A percentile compares a stretch with the other conserved stretches of the same genome.
These are phyloP conservation scores for Cepaea hortensis DNA, from an alignment of 2,888 invertebrate genomes.

Conservation along the genomic window DNA sequence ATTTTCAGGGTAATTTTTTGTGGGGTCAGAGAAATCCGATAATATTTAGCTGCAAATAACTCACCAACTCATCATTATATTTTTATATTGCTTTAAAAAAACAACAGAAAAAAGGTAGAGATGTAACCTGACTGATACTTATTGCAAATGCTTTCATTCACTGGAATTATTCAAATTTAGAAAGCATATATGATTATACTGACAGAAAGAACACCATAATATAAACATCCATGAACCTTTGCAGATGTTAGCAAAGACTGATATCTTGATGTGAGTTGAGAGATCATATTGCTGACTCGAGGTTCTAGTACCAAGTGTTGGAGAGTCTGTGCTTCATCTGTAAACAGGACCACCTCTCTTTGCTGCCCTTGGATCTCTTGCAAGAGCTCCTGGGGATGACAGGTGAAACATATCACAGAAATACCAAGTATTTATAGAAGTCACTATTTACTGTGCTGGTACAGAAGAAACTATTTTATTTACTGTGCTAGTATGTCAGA, in stretches of 20 bases:
- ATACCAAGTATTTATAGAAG: too few species aligned
- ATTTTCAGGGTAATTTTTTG: too few species aligned
- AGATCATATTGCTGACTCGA: slow-evolving; percentile 88
- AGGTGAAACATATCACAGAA: not conserved
- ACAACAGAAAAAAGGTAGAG: not conserved
- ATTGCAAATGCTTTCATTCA: not conserved
- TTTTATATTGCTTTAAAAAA: not conserved
- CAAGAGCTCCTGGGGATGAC: slow-evolving; percentile 76
- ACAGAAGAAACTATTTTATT: too few species aligned
- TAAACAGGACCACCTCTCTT: slow-evolving; percentile 89
- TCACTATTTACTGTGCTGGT: too few species aligned
- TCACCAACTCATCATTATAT: not conserved
- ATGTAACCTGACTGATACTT: not conserved
- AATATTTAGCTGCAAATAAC: too few species aligned
- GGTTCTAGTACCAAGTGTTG: slow-evolving; percentile 90
- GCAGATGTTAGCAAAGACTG: slow-evolving; percentile 70
- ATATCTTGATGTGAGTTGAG: slow-evolving; percentile 89
- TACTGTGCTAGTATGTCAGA: too few species aligned
- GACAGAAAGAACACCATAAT: too few species aligned
- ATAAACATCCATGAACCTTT: slow-evolving; percentile 61
- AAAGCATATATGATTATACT: not conserved
- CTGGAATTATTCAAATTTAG: not conserved
- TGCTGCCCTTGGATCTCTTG: slow-evolving; percentile 88
- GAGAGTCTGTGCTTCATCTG: slow-evolving; percentile 91
- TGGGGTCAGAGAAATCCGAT: too few species aligned